Percentiles rank a stretch among this genome's conserved stretches.
These are phyloP conservation scores for Osmoderma eremita DNA, from an alignment of 2,888 invertebrate genomes.

Conservation along the genomic window DNA sequence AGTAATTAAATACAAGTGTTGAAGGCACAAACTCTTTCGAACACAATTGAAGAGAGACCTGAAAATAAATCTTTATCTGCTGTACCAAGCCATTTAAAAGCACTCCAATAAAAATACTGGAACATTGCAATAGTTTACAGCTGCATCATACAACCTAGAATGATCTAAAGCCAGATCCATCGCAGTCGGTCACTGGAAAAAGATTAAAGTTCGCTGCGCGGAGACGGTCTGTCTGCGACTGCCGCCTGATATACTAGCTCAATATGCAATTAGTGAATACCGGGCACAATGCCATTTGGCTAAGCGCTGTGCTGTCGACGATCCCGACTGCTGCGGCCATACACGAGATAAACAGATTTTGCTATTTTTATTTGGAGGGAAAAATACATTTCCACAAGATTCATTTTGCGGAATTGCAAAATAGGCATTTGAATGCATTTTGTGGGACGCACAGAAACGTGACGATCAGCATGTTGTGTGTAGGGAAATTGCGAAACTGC, in stretches of 20 bases:
- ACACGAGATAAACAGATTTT: slow-evolving; percentile 12
- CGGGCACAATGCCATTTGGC: slow-evolving; percentile 36
- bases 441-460: neutral
- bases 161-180: no score
- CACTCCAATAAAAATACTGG: no score
- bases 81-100: no score
- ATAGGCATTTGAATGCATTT: neutral
- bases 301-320: slow-evolving; percentile 3
- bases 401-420: neutral
- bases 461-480: no score
- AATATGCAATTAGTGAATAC: slow-evolving; percentile 30
- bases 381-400: slow-evolving; percentile 4
- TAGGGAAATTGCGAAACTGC: no score
- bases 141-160: no score
- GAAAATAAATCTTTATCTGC: no score
- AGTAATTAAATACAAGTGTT: no score
- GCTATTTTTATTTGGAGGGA: neutral
- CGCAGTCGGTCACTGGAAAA: slow-evolving; percentile 8
- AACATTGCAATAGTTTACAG: no score
- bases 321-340: neutral
- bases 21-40: no score
- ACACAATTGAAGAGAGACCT: no score
- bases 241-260: slow-evolving; percentile 18
- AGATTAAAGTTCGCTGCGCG: slow-evolving; percentile 24
- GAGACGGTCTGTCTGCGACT: slow-evolving; percentile 10